These are phyloP conservation scores for Heteronetta atricapilla DNA, from an alignment of 2,113 vertebrate genomes.

Conservation along the genomic window DNA sequence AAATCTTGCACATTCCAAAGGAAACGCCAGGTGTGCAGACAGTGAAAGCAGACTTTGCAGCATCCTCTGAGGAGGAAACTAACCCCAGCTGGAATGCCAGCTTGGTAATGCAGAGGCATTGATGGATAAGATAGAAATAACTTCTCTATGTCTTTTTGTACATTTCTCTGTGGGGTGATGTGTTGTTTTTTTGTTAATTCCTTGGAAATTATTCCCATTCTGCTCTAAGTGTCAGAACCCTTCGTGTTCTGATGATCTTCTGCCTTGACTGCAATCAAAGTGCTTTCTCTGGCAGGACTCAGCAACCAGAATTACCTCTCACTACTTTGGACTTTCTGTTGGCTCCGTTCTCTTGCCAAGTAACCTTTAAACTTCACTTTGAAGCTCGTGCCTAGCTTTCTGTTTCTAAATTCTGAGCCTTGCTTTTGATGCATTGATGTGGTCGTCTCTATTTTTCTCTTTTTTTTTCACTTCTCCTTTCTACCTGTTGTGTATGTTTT, in stretches of 20 bases:
- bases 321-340: neutral
- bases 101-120: neutral
- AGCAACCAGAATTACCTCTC: neutral
- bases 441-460: neutral
- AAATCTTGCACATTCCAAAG: constrained; percentile 29
- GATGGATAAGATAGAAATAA: neutral
- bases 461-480: neutral
- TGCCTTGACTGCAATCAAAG: neutral
- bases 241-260: neutral
- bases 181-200: neutral
- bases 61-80: neutral
- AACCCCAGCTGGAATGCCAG: neutral
- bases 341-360: neutral
- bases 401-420: neutral
- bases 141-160: neutral
- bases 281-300: neutral
- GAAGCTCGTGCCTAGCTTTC: constrained; percentile 17
- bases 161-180: neutral
- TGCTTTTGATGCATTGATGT: neutral
- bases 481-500: neutral
- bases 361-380: constrained; percentile 38
- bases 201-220: neutral
- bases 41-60: neutral
- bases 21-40: constrained; percentile 31
- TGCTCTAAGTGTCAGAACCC: neutral